Evolutionary conservation across 2,797 vertebrate genomes (phyloP).

Genomic region (Synanceia verrucosa): DNA sequence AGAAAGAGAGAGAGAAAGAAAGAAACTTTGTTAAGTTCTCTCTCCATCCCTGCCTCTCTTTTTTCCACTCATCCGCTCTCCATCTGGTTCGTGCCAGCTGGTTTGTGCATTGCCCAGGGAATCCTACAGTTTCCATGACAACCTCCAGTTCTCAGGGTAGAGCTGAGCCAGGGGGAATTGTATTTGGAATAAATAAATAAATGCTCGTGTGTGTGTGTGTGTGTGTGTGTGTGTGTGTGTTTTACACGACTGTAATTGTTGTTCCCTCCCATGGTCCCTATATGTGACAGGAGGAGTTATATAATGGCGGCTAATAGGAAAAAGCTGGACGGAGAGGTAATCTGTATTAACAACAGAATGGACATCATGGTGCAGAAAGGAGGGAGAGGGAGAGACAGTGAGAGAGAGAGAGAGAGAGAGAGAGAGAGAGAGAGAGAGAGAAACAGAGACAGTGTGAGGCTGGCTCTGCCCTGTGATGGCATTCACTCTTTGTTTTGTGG

Average conservation of each 20-base stretch:
- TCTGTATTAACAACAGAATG: conserved; percentile 50
- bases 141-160: conserved; percentile 74
- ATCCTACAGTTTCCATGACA: conserved; percentile 79
- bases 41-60: conserved; percentile 22
- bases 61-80: conserved; percentile 24
- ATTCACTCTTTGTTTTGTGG: conserved; percentile 70
- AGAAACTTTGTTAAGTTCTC: conserved; percentile 4
- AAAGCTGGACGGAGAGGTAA: conserved; percentile 44
- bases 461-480: conserved; percentile 55
- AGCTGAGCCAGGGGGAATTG: conserved; percentile 56
- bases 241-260: conserved; percentile 7
- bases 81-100: conserved; percentile 62
- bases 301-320: conserved; percentile 55
- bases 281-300: conserved; percentile 44
- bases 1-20: neutral
- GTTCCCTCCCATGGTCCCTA: conserved; percentile 17
- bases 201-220: conserved; percentile 24
- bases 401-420: neutral
- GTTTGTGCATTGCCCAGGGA: conserved; percentile 68
- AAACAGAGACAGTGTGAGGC: conserved; percentile 68
- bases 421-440: neutral
- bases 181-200: conserved; percentile 69
- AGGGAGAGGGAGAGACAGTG: neutral
- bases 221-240: neutral
- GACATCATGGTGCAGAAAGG: conserved; percentile 28